Conservation (phyloP, 2,888 invertebrate genomes). For the Cerastoderma edule region DNA sequence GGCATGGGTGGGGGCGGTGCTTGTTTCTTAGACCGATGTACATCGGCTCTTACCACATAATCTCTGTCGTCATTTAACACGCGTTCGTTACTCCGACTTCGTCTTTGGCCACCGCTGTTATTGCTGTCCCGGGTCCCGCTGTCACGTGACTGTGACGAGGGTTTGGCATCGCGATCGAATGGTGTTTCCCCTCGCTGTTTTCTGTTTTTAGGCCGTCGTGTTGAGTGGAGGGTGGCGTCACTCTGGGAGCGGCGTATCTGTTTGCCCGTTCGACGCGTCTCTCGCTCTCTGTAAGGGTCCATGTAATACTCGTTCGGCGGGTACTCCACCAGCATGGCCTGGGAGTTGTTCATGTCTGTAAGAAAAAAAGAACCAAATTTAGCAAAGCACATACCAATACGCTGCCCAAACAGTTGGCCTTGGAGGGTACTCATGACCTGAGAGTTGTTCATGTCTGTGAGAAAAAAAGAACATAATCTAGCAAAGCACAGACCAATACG, state of each 20-base stretch:
- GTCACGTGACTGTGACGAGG: constrained; percentile 29
- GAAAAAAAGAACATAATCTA: too few species aligned
- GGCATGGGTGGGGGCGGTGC: constrained; percentile 51
- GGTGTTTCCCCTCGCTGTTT: constrained; percentile 58
- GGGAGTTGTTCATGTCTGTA: constrained; percentile 58
- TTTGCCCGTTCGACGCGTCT: constrained; percentile 57
- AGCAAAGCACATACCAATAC: too few species aligned
- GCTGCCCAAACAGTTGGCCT: too few species aligned
- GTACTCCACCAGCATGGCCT: constrained; percentile 60
- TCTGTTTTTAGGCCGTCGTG: constrained; percentile 55
- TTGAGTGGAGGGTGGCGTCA: constrained; percentile 61
- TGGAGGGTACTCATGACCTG: too few species aligned
- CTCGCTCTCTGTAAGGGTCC: constrained; percentile 63
- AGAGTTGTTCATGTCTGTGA: constrained; percentile 58
- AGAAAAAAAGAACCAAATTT: too few species aligned
- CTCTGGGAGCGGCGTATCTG: constrained; percentile 59
- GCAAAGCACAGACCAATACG: too few species aligned
- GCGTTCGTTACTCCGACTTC: constrained; percentile 47
- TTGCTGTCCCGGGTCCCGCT: constrained; percentile 25
- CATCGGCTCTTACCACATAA: constrained; percentile 43
- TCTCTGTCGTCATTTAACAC: constrained; percentile 14
- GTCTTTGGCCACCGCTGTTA: constrained; percentile 15
- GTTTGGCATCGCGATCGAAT: constrained; percentile 40
- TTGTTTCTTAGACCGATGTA: constrained; percentile 50
- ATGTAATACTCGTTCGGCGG: constrained; percentile 58